A percentile compares a stretch with the other conserved stretches of the same genome.
These are phyloP conservation scores for Drosophila hamatofila DNA, from an alignment of 2,888 invertebrate genomes.

Conservation along the genomic window DNA sequence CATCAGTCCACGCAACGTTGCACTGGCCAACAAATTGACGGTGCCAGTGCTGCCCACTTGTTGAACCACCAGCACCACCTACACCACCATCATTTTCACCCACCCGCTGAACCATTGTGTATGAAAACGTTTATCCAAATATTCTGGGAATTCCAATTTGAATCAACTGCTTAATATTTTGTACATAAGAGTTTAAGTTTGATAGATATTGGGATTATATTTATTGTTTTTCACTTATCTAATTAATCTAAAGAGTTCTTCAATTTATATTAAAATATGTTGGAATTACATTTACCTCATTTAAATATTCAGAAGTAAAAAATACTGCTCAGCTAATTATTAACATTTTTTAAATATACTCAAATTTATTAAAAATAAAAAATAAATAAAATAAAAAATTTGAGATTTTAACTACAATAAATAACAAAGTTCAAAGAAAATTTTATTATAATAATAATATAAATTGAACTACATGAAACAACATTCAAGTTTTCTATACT, in stretches of 20 bases:
- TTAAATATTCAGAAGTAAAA: too few relatives aligned
- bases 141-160: neutral
- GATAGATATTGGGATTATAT: neutral
- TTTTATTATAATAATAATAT: too few relatives aligned
- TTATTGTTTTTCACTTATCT: neutral
- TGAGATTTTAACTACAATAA: too few relatives aligned
- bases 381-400: too few relatives aligned
- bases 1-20: constrained; percentile 59
- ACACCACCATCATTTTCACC: neutral
- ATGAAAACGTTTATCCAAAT: constrained; percentile 1
- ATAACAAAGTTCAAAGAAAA: too few relatives aligned
- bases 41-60: constrained; percentile 57
- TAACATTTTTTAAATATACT: too few relatives aligned
- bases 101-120: constrained; percentile 30
- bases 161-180: neutral
- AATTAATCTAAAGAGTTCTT: neutral
- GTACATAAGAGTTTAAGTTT: neutral
- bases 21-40: constrained; percentile 41
- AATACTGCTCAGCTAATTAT: too few relatives aligned
- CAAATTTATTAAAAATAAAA: too few relatives aligned
- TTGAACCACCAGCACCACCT: constrained; percentile 20
- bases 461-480: too few relatives aligned
- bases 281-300: too few relatives aligned
- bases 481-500: too few relatives aligned
- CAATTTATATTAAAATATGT: too few relatives aligned